Percentiles rank a stretch among this genome's conserved stretches.
These are phyloP conservation scores for Netelia melanura DNA, from an alignment of 2,888 invertebrate genomes.

Conservation along the genomic window DNA sequence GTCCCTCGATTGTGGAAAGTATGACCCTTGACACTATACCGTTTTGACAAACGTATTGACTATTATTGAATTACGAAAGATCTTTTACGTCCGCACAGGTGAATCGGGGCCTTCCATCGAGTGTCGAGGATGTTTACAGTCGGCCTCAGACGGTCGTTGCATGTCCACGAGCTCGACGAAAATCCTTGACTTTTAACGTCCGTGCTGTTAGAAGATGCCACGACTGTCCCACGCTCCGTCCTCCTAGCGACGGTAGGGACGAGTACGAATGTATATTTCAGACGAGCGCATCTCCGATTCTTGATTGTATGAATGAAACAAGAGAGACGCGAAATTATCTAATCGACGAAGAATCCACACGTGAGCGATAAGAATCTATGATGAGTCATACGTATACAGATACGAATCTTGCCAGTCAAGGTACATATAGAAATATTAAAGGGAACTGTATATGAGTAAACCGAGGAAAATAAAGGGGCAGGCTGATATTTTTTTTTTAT, in stretches of 20 bases:
- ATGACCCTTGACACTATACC: no score
- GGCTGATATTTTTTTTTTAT: no score
- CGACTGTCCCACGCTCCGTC: conserved; percentile 74
- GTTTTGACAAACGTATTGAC: no score
- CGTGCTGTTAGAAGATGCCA: conserved; percentile 68
- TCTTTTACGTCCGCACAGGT: neutral
- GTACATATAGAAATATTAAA: neutral
- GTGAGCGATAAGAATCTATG: conserved; percentile 40
- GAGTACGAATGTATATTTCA: neutral
- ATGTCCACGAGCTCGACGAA: conserved; percentile 66
- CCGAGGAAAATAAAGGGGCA: no score
- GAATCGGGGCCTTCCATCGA: neutral
- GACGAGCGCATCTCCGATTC: conserved; percentile 51
- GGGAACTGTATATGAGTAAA: no score
- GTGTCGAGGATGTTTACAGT: conserved; percentile 19
- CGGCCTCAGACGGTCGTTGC: conserved; percentile 51
- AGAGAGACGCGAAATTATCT: neutral
- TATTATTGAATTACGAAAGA: neutral
- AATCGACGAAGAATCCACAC: conserved; percentile 6
- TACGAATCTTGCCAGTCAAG: conserved; percentile 21
- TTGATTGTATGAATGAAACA: neutral
- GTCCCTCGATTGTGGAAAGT: no score
- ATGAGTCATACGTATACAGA: neutral
- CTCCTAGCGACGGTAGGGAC: neutral
- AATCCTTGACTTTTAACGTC: conserved; percentile 81